Conservation (phyloP, 2,113 vertebrate species). For the Apeltes quadracus region DNA sequence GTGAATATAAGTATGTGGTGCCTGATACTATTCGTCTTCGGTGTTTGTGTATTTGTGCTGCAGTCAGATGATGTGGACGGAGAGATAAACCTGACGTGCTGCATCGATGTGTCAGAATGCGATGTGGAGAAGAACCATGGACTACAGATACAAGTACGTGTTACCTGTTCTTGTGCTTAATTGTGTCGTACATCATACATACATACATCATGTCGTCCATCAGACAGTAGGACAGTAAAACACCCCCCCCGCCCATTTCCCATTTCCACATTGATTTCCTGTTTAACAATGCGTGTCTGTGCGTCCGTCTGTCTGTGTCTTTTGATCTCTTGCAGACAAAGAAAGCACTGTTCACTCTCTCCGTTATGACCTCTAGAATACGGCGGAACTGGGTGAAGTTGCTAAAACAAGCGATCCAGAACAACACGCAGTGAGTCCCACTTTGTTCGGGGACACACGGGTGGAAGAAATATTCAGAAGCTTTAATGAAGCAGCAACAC, state of each 20-base stretch:
- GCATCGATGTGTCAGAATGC: conserved; percentile 87
- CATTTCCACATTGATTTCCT: conserved; percentile 58
- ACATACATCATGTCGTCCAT: too few species aligned
- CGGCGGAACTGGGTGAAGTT: conserved; percentile 95
- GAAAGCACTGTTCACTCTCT: conserved; percentile 88
- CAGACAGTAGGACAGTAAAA: conserved; percentile 16
- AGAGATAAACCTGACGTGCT: conserved; percentile 87
- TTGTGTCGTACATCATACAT: conserved; percentile 2
- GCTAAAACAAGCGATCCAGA: conserved; percentile 87
- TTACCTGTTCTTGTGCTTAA: conserved; percentile 7
- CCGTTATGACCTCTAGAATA: conserved; percentile 93
- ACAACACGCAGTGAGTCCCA: conserved; percentile 83
- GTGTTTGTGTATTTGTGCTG: conserved; percentile 13
- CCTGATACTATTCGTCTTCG: background rate
- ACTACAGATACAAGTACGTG: conserved; percentile 90
- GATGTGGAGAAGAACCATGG: conserved; percentile 92
- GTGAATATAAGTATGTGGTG: background rate
- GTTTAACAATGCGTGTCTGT: conserved; percentile 42
- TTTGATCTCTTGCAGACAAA: conserved; percentile 84
- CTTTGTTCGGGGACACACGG: background rate
- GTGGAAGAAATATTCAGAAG: background rate
- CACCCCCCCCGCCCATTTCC: background rate
- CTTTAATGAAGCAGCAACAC: background rate
- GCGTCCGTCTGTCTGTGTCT: conserved; percentile 16
- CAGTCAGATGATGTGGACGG: conserved; percentile 91